These are phyloP conservation scores for Drosophila acutilabella DNA, from an alignment of 2,888 invertebrate species.

Conservation along the genomic window DNA sequence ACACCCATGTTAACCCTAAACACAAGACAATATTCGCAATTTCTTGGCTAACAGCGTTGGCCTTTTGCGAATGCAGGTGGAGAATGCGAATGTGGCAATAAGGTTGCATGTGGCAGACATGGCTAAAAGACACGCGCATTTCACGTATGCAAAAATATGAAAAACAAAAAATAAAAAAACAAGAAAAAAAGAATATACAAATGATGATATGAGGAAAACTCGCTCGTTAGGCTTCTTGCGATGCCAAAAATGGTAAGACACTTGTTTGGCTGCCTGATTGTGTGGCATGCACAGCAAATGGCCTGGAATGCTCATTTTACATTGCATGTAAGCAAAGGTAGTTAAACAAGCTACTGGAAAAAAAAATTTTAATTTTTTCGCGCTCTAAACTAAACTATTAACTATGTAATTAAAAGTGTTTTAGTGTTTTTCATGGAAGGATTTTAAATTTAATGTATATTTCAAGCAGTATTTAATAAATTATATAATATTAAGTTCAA, in stretches of 20 bases:
- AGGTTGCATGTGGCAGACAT: conserved; percentile 21
- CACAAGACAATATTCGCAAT: conserved; percentile 50
- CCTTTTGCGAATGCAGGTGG: conserved; percentile 9
- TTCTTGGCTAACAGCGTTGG: conserved; percentile 50
- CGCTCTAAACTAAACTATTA: too few species aligned
- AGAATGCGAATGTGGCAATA: neutral
- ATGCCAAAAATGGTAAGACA: conserved; percentile 32
- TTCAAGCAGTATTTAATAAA: too few species aligned
- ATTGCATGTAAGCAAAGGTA: too few species aligned
- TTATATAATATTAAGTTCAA: too few species aligned
- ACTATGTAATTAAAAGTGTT: too few species aligned
- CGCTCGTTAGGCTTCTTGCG: conserved; percentile 43
- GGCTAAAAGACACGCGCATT: conserved; percentile 27
- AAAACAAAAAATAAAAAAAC: neutral
- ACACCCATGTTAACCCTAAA: conserved; percentile 10
- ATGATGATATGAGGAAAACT: conserved; percentile 31
- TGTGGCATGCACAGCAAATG: conserved; percentile 11
- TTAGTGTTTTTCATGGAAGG: too few species aligned
- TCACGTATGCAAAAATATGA: conserved; percentile 27
- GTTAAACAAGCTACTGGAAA: too few species aligned
- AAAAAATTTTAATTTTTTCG: too few species aligned
- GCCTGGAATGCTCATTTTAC: conserved; percentile 14
- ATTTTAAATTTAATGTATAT: too few species aligned
- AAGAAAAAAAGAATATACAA: neutral
- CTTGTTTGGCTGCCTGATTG: conserved; percentile 31